Base-by-base conservation (phyloP, 64 coral and sea anemone genomes). In the Dendrophyllia cribrosa region DNA sequence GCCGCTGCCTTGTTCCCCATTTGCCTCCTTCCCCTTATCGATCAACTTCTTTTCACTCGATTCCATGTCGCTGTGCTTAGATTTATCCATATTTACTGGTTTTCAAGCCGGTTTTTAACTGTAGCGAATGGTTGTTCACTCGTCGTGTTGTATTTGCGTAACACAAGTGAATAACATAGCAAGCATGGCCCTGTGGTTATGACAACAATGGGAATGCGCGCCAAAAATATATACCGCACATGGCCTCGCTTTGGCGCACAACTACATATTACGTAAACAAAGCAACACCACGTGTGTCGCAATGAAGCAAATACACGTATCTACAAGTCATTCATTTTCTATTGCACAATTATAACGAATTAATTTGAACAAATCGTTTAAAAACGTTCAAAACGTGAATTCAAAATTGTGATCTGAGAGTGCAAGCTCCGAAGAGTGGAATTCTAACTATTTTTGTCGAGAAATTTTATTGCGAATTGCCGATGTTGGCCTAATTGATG, bases 31-130 rank as follows among this genome's bases (percentile, higher is more conserved):
- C 1, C 59, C 80, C 45, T 83, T 82, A 17, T 91, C 89, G 69
- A 73, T 83, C 43, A 75, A 68, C 26, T 62, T 74, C 46, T 84
- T 91, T 5, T 83, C 89, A 48, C 70, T 71, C 17, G 67, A 83
- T 14, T 84, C 44, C 80, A 84, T 51, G 20, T 84, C 80, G 21
- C 62, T 16, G 10, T 13, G 44, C 0, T 20, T 43, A 48, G 9
- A 15, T 3, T 52, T 68, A 4, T 84, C 43, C 60, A 84, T 51
- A 20, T 66, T 75, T 23, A 6, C 12, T 6, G 4, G 26, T 51
- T 84, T 67, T 66, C 63, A 84, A 68, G 11, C 80, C 80, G 45
- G 80, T 84, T 67, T 23, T 49, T n/a, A 22, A 3, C 43, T 16
- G 43, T 55, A 55, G 11, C 11, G 11, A 6, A 55, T 6, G 53